phyloP scores from a whole-genome alignment of 2,797 vertebrate genomes.

The Alfaro cultratus region DNA sequence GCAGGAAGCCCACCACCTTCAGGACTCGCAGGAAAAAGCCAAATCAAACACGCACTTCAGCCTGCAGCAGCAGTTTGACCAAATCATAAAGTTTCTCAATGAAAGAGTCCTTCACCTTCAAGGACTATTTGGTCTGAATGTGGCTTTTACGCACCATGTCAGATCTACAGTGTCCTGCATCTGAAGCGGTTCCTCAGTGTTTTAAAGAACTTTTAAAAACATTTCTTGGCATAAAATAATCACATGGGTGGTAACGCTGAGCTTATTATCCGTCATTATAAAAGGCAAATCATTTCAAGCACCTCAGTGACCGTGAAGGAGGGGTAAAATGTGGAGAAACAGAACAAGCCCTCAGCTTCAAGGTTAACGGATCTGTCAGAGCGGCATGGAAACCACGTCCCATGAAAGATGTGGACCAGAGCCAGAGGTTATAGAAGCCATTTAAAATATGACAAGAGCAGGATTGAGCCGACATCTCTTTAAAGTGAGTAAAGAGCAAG shows the following conservation, averaged over 20 bases:
- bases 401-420: conserved; percentile 9
- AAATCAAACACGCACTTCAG: neutral
- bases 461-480: neutral
- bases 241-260: neutral
- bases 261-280: neutral
- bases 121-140: neutral
- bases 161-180: neutral
- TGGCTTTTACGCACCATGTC: neutral
- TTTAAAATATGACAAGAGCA: conserved; percentile 15
- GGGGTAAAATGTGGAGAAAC: neutral
- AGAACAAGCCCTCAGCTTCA: neutral
- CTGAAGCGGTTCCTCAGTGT: neutral
- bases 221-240: neutral
- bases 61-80: neutral
- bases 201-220: neutral
- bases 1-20: neutral
- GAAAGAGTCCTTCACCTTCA: neutral
- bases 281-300: neutral
- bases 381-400: conserved; percentile 15
- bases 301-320: neutral
- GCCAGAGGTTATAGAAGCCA: conserved; percentile 17
- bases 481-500: neutral
- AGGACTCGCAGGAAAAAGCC: neutral
- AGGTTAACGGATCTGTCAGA: conserved; percentile 49
- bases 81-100: neutral